A percentile compares a stretch with the other conserved stretches of the same genome.
phyloP scores from a whole-genome alignment of 2,888 invertebrate species.

The Aphodius granarius region DNA sequence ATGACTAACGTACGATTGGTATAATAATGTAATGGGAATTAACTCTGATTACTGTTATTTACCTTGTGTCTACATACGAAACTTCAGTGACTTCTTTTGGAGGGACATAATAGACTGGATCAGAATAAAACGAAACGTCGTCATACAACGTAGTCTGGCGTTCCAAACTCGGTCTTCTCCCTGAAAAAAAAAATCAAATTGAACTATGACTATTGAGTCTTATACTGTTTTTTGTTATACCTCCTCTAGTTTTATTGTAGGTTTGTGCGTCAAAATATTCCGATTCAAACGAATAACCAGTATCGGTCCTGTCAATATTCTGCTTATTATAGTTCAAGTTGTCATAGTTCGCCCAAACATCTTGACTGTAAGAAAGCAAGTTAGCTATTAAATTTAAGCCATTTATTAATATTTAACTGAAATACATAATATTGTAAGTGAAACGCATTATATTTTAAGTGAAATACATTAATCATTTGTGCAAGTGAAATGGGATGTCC shows the following conservation, averaged over 20 bases:
- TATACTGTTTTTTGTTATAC: background rate
- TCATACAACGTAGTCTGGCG: constrained; percentile 79
- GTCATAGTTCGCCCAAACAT: constrained; percentile 60
- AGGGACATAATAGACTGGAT: constrained; percentile 46
- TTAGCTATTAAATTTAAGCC: background rate
- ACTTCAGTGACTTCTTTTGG: constrained; percentile 45
- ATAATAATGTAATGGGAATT: too few species aligned
- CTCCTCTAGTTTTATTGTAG: constrained; percentile 45
- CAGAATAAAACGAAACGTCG: constrained; percentile 65
- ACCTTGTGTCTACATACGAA: constrained; percentile 45
- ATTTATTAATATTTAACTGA: background rate
- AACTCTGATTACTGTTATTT: constrained; percentile 20
- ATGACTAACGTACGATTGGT: too few species aligned
- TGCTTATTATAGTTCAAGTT: constrained; percentile 50
- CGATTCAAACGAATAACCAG: constrained; percentile 49
- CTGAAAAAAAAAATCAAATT: constrained; percentile 36
- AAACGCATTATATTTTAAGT: background rate
- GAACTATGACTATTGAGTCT: background rate
- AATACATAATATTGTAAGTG: too few species aligned
- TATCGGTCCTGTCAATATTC: constrained; percentile 50
- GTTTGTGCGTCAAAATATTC: constrained; percentile 52
- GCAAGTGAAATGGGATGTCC: background rate
- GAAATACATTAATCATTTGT: background rate
- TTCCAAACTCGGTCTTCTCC: constrained; percentile 74
- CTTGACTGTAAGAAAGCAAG: constrained; percentile 54